Base-by-base conservation (phyloP, 2,888 invertebrate species). In the Monopis laevigella region DNA sequence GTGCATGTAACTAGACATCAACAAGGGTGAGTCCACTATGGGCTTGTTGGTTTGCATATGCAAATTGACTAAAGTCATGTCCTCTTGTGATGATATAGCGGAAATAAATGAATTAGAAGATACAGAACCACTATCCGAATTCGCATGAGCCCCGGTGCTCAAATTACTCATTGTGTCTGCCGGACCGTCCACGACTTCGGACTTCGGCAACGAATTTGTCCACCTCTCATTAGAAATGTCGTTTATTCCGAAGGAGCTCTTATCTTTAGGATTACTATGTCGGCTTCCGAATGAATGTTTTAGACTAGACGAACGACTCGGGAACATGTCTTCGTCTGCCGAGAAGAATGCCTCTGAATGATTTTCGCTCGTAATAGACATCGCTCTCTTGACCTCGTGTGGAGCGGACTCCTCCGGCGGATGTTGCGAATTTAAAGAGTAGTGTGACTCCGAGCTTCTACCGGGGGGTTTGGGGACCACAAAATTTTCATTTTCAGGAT, bases 1-100 rank as follows among this genome's bases (percentile, higher is more conserved):
- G 54, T 90, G 90, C 61, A 93, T 88, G 62, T 98, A 98, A 58
- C 96, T 96, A 3, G 95, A 92, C 94, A 98, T 95, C 1, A 98
- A 77, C 40, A 98, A 77, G 0, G 97, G 96, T 0, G 97, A 97
- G 56, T 96, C 94, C 4, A 93, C 89, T 47, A 98, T 97, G 0
- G 96, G 92, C 45, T 87, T 84, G 62, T 93, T 93, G 17, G 95
- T 89, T 77, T 98, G 97, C 87, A 94, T 93, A 57, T 96, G 96
- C 11, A 98, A 82, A 70, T 97, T 96, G 0, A 98, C 93, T 41
- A 95, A 70, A 0, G 93, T 93, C 68, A 93, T 88, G 60, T 95
- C 95, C 70, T 96, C 95, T 64, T 95, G 95, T 8, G 94, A 96
- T 1, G 93, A 96, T 49, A 93, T 88, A 2, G 95, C 96, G 0